A percentile compares a stretch with the other conserved stretches of the same genome.
These are phyloP conservation scores for Phytoseiulus persimilis DNA, from an alignment of 2,888 invertebrate genomes.

Conservation along the genomic window DNA sequence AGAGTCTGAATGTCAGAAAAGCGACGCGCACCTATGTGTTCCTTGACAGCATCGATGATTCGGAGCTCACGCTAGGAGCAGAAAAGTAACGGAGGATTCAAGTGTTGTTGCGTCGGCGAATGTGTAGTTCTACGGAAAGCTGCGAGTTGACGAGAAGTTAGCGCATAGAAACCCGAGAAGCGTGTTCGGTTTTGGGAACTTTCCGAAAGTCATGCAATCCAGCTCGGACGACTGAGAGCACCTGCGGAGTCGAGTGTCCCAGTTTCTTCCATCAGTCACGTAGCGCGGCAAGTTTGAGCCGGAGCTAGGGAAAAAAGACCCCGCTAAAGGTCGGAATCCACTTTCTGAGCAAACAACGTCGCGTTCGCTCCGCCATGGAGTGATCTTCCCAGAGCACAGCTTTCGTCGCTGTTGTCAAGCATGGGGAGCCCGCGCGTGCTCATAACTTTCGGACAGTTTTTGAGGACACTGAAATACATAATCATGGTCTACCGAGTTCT, in stretches of 20 bases:
- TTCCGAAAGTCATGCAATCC: not conserved
- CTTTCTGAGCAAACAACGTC: constrained; percentile 5
- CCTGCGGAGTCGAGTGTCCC: not conserved
- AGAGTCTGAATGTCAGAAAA: not conserved
- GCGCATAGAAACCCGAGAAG: not conserved
- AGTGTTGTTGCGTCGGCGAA: not conserved
- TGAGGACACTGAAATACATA: not conserved
- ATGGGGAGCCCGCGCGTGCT: not conserved
- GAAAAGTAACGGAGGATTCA: not conserved
- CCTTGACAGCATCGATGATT: not conserved
- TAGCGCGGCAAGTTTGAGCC: not conserved
- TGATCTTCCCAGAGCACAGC: too few species aligned
- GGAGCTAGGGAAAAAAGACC: not conserved
- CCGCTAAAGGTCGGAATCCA: not conserved
- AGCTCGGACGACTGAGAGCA: not conserved
- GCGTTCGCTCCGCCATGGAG: not conserved
- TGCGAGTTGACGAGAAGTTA: not conserved
- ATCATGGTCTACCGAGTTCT: not conserved
- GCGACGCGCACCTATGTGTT: not conserved
- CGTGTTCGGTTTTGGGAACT: not conserved
- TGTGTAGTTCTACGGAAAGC: not conserved
- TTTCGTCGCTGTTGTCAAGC: not conserved
- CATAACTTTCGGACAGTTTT: not conserved
- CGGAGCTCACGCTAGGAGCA: not conserved
- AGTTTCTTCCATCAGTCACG: not conserved